A percentile compares a stretch with the other conserved stretches of the same genome.
Evolutionary conservation across 2,888 invertebrate genomes (phyloP).

Genomic region (Tetropium fuscum): DNA sequence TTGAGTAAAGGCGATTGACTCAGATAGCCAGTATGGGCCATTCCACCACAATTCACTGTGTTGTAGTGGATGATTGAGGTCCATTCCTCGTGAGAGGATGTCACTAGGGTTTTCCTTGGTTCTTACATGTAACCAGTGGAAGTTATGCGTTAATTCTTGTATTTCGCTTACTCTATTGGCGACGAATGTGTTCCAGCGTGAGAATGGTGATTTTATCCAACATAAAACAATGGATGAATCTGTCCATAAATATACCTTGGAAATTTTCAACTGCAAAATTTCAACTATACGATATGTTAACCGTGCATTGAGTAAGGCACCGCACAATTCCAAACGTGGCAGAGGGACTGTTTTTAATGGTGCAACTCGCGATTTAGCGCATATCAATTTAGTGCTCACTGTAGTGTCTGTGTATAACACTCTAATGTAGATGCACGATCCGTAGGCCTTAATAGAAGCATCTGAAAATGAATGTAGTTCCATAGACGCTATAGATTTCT

Average conservation of each 20-base stretch:
- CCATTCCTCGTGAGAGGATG: not conserved
- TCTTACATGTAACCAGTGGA: not conserved
- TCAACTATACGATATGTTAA: not conserved
- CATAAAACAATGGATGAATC: not conserved
- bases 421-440: not conserved
- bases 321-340: constrained; percentile 7
- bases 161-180: constrained; percentile 8
- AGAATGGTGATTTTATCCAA: not conserved
- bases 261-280: not conserved
- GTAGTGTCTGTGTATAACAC: not conserved
- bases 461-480: constrained; percentile 6
- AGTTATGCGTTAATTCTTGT: not conserved
- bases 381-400: not conserved
- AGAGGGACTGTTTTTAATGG: not conserved
- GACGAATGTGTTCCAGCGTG: constrained; percentile 1
- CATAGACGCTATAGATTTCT: not conserved
- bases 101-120: not conserved
- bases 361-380: not conserved
- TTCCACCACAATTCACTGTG: not conserved
- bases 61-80: not conserved
- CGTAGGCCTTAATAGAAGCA: not conserved
- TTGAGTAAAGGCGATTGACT: not conserved
- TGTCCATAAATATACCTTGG: not conserved
- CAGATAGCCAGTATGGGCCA: not conserved
- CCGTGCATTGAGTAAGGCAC: not conserved